Evolutionary conservation across 2,888 invertebrate genomes (phyloP), one percentile per base, ranked within the genome.

Genomic region (Rhogogaster chlorosoma): DNA sequence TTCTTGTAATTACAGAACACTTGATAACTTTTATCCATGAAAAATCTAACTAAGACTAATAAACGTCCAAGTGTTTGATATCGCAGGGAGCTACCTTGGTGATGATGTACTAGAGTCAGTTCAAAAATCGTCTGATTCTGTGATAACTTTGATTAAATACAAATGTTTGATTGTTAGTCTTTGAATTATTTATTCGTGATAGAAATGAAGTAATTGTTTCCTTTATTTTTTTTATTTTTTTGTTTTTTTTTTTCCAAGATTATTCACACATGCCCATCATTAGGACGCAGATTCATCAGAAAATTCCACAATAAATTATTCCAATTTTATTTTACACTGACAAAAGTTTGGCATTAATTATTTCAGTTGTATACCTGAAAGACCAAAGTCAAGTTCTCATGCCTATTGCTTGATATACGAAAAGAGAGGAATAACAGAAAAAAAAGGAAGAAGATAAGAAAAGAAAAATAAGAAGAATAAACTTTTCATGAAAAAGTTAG

Each of bases 401-500:
- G 64, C 82, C 80, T 82, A 85, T 71, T 80, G 84, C 84, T 64
- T 53, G 36, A 57, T 49, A 71, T 85, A 82, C 71, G 64, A 67
- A 80, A 32, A 29, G n/a, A 32, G 38, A 18, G 71, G 15, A 83
- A 26, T 6, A 64, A 9, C 1, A 77, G 32, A 0, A 73, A 73
- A 22, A 36, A 70, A 32, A 61, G 22, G 6, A 77, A 77, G 18
- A 42, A 32, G 36, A 29, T 32, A 67, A 70, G 5, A 36, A 53
- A 22, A 80, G 29, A 15, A 26, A 80, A 22, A 32, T n/a, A 45
- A 32, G 29, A 42, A 49, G 18, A 61, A 26, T 6, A 18, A 32
- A 36, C 5, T 18, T 70, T 36, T 70, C 18, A 26, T 18, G 26
- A 5, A 75, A n/a, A 84, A 53, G n/a, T 73, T 32, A 26, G n/a